A percentile compares a stretch with the other conserved stretches of the same genome.
phyloP scores from a whole-genome alignment of 1,140 invertebrate genomes.

The Contarinia nasturtii region DNA sequence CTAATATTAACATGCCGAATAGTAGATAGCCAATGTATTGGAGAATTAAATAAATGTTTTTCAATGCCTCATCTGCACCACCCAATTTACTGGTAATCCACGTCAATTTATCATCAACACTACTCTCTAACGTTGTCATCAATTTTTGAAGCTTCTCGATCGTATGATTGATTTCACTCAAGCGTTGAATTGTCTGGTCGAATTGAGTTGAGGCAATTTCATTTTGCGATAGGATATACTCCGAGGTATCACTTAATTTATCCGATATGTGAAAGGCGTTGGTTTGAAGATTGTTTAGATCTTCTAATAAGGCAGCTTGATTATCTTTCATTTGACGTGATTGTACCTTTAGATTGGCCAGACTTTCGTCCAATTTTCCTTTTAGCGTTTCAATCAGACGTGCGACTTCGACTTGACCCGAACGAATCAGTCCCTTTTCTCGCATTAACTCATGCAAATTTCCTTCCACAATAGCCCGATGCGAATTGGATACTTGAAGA shows the following conservation, averaged over 20 bases:
- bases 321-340: constrained; percentile 24
- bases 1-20: constrained; percentile 16
- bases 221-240: constrained; percentile 32
- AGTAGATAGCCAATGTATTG: constrained; percentile 16
- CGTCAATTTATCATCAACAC: constrained; percentile 30
- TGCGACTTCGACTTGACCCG: constrained; percentile 33
- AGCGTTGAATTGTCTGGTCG: constrained; percentile 31
- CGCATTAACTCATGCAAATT: constrained; percentile 34
- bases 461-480: constrained; percentile 27
- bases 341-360: constrained; percentile 27
- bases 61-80: constrained; percentile 26
- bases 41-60: constrained; percentile 15
- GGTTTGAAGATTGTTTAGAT: constrained; percentile 32
- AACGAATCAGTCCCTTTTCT: constrained; percentile 38
- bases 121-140: constrained; percentile 27
- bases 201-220: constrained; percentile 31
- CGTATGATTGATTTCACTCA: constrained; percentile 38
- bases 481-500: constrained; percentile 25
- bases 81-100: constrained; percentile 36
- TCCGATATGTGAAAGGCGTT: constrained; percentile 32
- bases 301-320: constrained; percentile 33
- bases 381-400: constrained; percentile 33
- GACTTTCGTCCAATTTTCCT: constrained; percentile 29
- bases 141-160: constrained; percentile 31
- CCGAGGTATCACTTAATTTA: constrained; percentile 32